A percentile compares a stretch with the other conserved stretches of the same genome.
phyloP scores from a whole-genome alignment of 2,113 vertebrate genomes.

The Alexandromys fortis region DNA sequence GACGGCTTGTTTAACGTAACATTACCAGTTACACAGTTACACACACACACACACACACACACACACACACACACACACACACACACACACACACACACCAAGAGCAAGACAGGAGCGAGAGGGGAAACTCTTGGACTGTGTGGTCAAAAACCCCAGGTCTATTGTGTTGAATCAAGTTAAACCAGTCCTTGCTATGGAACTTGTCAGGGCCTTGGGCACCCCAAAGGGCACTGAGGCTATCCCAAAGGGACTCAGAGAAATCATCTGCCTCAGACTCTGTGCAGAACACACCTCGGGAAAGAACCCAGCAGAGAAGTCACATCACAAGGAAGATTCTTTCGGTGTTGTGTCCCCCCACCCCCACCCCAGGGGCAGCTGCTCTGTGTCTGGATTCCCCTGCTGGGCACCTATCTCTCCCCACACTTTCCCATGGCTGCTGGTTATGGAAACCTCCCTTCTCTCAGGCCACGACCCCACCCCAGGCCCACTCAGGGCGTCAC shows the following conservation, averaged over 20 bases:
- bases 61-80: too few species aligned
- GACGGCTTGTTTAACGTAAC: neutral
- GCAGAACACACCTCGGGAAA: neutral
- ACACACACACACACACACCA: neutral
- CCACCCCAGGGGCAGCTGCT: neutral
- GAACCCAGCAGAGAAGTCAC: neutral
- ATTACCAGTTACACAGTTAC: neutral
- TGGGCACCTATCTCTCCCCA: neutral
- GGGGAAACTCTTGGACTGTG: neutral
- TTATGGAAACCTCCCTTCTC: constrained; percentile 6
- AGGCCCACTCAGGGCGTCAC: neutral
- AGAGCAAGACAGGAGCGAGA: neutral
- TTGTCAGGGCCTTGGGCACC: constrained; percentile 6
- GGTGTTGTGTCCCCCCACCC: accelerated
- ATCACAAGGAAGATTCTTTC: neutral
- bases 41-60: too few species aligned
- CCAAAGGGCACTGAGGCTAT: neutral
- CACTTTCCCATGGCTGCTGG: neutral
- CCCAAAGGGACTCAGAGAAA: neutral
- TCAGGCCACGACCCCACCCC: neutral
- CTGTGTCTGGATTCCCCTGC: neutral
- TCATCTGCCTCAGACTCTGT: neutral
- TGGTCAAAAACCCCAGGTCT: neutral
- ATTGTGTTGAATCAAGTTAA: neutral
- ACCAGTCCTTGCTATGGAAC: neutral